These are phyloP conservation scores for Neotoma lepida DNA, from an alignment of 2,113 vertebrate species.

Conservation along the genomic window DNA sequence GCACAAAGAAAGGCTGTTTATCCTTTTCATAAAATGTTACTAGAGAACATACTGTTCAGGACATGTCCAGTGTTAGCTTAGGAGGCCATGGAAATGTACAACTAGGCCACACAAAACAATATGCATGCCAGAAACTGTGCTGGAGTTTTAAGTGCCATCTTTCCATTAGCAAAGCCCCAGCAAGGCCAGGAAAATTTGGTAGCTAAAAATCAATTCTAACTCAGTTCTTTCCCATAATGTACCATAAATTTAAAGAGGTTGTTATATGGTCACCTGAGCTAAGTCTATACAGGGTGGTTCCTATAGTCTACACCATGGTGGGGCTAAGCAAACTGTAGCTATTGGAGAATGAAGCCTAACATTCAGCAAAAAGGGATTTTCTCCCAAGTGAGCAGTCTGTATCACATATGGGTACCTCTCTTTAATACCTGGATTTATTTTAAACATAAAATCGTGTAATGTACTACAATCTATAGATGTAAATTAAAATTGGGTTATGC, in stretches of 20 bases:
- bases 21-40: slow-evolving; percentile 37
- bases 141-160: not conserved
- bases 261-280: not conserved
- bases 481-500: slow-evolving; percentile 22
- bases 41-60: not conserved
- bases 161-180: not conserved
- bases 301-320: not conserved
- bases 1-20: slow-evolving; percentile 2
- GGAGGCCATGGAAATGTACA: not conserved
- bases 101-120: not conserved
- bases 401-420: not conserved
- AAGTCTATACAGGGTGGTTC: not conserved
- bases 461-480: not conserved
- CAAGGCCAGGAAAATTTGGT: not conserved
- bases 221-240: not conserved
- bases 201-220: slow-evolving; percentile 16
- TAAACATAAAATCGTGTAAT: not conserved
- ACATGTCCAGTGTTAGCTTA: not conserved
- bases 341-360: not conserved
- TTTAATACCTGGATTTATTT: slow-evolving; percentile 8
- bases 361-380: not conserved
- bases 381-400: not conserved
- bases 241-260: not conserved
- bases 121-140: not conserved
- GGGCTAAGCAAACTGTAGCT: not conserved